phyloP scores from a whole-genome alignment of 2,888 invertebrate species.

The Eristalinus aeneus region DNA sequence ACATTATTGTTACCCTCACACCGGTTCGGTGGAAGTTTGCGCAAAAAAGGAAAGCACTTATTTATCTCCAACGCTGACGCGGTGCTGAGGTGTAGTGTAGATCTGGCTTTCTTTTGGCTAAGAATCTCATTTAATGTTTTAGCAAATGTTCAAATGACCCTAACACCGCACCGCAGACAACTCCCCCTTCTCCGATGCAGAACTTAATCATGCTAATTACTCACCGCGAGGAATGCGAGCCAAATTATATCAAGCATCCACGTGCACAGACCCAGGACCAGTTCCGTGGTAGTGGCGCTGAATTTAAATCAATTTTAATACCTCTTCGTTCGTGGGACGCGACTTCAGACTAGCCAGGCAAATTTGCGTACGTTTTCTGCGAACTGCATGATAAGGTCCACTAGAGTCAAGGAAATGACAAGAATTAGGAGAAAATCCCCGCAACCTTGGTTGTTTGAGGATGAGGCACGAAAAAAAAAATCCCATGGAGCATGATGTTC shows the following conservation, averaged over 20 bases:
- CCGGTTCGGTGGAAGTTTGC: slow-evolving; percentile 1
- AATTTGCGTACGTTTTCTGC: slow-evolving; percentile 17
- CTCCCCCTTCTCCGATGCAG: not conserved
- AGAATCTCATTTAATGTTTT: slow-evolving; percentile 53
- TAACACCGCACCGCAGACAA: not conserved
- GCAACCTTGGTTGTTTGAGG: not conserved
- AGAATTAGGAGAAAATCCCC: slow-evolving; percentile 23
- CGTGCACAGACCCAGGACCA: not conserved
- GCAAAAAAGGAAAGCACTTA: slow-evolving; percentile 41
- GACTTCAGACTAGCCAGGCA: not conserved
- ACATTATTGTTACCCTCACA: not conserved
- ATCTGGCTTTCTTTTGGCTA: not conserved
- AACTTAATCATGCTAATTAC: slow-evolving; percentile 64
- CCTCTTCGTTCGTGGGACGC: not conserved
- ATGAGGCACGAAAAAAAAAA: slow-evolving; percentile 33
- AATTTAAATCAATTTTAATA: slow-evolving; percentile 61
- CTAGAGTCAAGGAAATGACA: slow-evolving; percentile 36
- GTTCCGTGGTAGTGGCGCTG: slow-evolving; percentile 5
- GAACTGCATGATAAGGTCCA: slow-evolving; percentile 63
- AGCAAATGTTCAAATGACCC: slow-evolving; percentile 61
- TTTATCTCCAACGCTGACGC: slow-evolving; percentile 25
- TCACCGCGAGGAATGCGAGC: slow-evolving; percentile 41
- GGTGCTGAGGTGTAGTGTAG: slow-evolving; percentile 30
- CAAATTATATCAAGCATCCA: slow-evolving; percentile 7
- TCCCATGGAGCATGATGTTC: slow-evolving; percentile 30